Evolutionary conservation across 2,888 invertebrate species (phyloP), one percentile per base, ranked within the genome.

Genomic region (Drosophila maculinotata): DNA sequence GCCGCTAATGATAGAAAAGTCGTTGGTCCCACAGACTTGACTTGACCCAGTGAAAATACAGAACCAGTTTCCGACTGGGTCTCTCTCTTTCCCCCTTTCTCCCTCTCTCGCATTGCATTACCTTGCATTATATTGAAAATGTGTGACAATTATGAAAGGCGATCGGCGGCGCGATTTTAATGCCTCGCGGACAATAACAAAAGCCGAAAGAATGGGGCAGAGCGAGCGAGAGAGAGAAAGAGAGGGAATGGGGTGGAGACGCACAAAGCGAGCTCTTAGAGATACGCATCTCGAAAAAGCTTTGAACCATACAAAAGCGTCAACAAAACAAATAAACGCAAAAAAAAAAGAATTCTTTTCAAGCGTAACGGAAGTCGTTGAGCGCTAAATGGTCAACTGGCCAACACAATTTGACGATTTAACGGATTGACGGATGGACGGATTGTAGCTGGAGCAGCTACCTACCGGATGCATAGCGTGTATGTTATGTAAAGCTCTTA

Each of bases 101-200:
- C 20, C 4, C 20, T 20, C 20, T 20, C 20, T 31, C 9, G 33
- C 38, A 48, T 44, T 53, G 52, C 58, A 74, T 35, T 68, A 2
- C 14, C 4, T 33, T 31, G 17, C 30, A n/a, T 20, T 14, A 30
- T 45, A 71, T 49, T 73, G 66, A 59, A 80, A 70, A 79, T 85
- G 79, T 85, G 81, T 82, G 85, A 81, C 85, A 81, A 84, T 81
- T 84, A 84, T 79, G 79, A 85, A 69, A 77, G 69, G 72, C 85
- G 85, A 81, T 81, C 79, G 72, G 51, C 69, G 42, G 53, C 35
- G 52, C 17, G 84, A 76, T 81, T 84, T 81, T 69, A 81, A 74
- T 76, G 81, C 31, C 56, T 35, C 48, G 38, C 65, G 57, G 66
- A 63, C 39, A 67, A 73, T 36, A 68, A 77, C 77, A 80, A 80